Base-by-base conservation (phyloP, 1,140 invertebrate genomes). In the Drosophila jambulina region DNA sequence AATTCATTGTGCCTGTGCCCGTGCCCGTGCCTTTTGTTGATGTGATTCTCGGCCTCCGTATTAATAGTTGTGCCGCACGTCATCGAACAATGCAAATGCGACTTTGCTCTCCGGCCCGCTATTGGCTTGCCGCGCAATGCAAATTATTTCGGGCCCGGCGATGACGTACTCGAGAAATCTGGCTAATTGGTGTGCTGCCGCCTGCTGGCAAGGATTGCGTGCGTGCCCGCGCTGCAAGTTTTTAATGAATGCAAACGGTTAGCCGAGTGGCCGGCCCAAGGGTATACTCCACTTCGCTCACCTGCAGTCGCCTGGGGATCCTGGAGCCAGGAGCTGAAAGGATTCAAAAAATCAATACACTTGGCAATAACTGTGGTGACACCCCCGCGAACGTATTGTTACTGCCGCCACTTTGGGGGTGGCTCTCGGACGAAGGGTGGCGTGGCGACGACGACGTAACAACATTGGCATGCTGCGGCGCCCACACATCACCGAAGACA, bases 391-490 rank as follows among this genome's bases (percentile, higher is more conserved):
- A 25, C 48, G 63, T 49, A 71, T 56, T 56, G 53, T 56, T 54
- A 54, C 51, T 54, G 32, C 32, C 53, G 53, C 54, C 61, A 53
- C 29, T 19, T 48, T 40, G 56, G 46, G 78, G 58, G 75, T 49
- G 59, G 53, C 53, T 56, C 34, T n/a, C 34, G 34, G 21, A 38
- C 21, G 15, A 56, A 56, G 56, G 57, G 56, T 67, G 29, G 29
- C 36, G 42, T 49, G 36, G 48, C 27, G 46, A 12, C 58, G 65
- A 75, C 72, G 78, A 87, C 84, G 84, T 88, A 88, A 90, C 74
- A 72, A 84, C 77, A 90, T 88, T 84, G 84, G 81, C 85, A 87
- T 82, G 79, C 65, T 63, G 82, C 64, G 80, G 63, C 80, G 68
- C 84, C 84, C 84, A 88, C 84, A 82, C 84, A 88, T 65, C 43